Conservation (phyloP, 2,113 vertebrate species). For the Carlito syrichta region DNA sequence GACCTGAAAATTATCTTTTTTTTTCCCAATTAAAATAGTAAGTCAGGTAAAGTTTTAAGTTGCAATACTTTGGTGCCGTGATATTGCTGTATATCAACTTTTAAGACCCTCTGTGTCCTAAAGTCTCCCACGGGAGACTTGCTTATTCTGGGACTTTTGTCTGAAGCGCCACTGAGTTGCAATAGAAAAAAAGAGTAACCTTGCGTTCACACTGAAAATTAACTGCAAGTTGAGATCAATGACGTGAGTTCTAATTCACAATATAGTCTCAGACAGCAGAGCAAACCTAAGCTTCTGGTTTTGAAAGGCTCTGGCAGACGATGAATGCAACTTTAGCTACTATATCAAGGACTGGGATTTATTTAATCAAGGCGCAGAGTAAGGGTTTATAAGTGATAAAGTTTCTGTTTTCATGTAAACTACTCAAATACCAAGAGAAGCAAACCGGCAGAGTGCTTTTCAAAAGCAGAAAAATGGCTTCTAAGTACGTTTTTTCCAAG, state of each 20-base stretch:
- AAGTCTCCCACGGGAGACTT: background rate
- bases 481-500: conserved; percentile 45
- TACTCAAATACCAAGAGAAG: conserved; percentile 27
- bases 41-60: background rate
- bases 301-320: background rate
- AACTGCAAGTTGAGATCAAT: background rate
- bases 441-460: conserved; percentile 50
- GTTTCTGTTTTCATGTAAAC: conserved; percentile 64
- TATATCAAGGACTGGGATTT: background rate
- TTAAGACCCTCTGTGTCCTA: background rate
- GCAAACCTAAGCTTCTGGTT: background rate
- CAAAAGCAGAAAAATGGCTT: conserved; percentile 31
- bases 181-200: background rate
- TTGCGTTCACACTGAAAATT: background rate
- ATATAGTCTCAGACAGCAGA: background rate
- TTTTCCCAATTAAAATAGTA: background rate
- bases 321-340: background rate
- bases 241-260: background rate
- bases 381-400: conserved; percentile 44
- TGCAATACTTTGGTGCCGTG: background rate
- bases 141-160: background rate
- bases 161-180: background rate
- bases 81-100: background rate
- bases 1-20: background rate
- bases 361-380: conserved; percentile 60